Conservation (phyloP, 2,888 invertebrate genomes). For the Sesia apiformis region DNA sequence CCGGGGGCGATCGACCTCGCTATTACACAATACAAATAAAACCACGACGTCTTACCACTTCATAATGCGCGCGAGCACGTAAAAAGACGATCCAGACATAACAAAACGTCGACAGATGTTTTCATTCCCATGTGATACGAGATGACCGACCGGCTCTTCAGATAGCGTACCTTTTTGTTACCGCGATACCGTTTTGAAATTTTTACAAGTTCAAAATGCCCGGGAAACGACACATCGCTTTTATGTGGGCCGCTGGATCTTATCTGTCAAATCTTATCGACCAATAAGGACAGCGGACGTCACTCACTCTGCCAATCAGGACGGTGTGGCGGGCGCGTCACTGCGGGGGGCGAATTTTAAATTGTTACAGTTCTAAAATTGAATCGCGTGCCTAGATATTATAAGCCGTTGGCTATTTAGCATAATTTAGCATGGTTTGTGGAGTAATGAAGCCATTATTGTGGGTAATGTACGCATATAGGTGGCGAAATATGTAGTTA, state of each 20-base stretch:
- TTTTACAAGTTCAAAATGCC: slow-evolving; percentile 56
- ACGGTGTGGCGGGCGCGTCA: slow-evolving; percentile 57
- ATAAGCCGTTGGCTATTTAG: slow-evolving; percentile 31
- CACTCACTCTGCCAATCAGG: slow-evolving; percentile 70
- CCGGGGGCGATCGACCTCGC: slow-evolving; percentile 44
- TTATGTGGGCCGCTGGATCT: slow-evolving; percentile 58
- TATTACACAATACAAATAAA: slow-evolving; percentile 47
- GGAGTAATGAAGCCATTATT: slow-evolving; percentile 53
- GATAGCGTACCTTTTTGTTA: slow-evolving; percentile 48
- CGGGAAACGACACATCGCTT: slow-evolving; percentile 58
- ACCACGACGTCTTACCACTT: slow-evolving; percentile 32
- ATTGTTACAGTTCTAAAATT: slow-evolving; percentile 47
- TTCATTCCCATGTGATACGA: slow-evolving; percentile 62
- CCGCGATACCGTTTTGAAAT: slow-evolving; percentile 56
- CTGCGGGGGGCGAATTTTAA: slow-evolving; percentile 63
- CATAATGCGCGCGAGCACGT: slow-evolving; percentile 39
- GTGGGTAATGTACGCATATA: slow-evolving; percentile 27
- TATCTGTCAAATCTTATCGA: slow-evolving; percentile 71
- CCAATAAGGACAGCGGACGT: slow-evolving; percentile 71
- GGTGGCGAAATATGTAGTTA: slow-evolving; percentile 54
- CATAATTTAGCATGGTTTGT: slow-evolving; percentile 30
- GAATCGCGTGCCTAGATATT: slow-evolving; percentile 56
- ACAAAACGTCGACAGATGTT: slow-evolving; percentile 64
- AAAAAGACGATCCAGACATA: slow-evolving; percentile 32
- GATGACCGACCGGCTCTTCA: slow-evolving; percentile 27